Percentiles rank a stretch among this genome's conserved stretches.
phyloP scores from a whole-genome alignment of 1,140 invertebrate genomes.

The Leguminivora glycinivorella region DNA sequence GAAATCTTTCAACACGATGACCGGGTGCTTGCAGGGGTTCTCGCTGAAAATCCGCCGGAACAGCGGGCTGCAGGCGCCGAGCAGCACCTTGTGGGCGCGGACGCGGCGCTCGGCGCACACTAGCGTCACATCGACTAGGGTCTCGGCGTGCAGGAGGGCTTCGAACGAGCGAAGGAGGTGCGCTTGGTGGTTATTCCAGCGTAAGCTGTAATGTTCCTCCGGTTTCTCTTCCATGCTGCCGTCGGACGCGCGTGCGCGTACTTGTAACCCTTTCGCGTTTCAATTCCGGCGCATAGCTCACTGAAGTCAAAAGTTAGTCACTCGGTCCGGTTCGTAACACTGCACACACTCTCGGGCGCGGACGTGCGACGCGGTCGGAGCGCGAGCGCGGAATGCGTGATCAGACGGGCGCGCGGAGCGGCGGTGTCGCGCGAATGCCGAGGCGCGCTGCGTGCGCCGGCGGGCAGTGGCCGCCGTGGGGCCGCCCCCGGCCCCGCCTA shows the following conservation, averaged over 20 bases:
- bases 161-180: constrained; percentile 93
- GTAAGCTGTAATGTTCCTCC: constrained; percentile 91
- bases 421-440: constrained; percentile 55
- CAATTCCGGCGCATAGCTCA: constrained; percentile 30
- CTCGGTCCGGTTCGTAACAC: constrained; percentile 44
- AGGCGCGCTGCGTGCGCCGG: constrained; percentile 44
- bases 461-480: constrained; percentile 41
- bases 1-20: constrained; percentile 94
- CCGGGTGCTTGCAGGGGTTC: constrained; percentile 95
- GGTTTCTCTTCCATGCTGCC: constrained; percentile 65
- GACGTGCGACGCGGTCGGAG: constrained; percentile 51
- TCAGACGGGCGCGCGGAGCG: constrained; percentile 47
- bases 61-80: constrained; percentile 94
- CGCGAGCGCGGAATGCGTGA: constrained; percentile 24
- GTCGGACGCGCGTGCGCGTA: constrained; percentile 42
- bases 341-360: constrained; percentile 44
- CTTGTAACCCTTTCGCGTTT: constrained; percentile 34
- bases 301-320: constrained; percentile 31
- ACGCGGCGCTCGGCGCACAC: constrained; percentile 91
- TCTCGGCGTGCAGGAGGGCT: constrained; percentile 89
- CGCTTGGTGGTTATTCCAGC: constrained; percentile 95
- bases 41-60: constrained; percentile 93
- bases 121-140: constrained; percentile 92
- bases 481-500: constrained; percentile 44
- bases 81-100: constrained; percentile 92